Evolutionary conservation across 2,888 invertebrate genomes (phyloP).

Genomic region (Parthenolecanium corni): DNA sequence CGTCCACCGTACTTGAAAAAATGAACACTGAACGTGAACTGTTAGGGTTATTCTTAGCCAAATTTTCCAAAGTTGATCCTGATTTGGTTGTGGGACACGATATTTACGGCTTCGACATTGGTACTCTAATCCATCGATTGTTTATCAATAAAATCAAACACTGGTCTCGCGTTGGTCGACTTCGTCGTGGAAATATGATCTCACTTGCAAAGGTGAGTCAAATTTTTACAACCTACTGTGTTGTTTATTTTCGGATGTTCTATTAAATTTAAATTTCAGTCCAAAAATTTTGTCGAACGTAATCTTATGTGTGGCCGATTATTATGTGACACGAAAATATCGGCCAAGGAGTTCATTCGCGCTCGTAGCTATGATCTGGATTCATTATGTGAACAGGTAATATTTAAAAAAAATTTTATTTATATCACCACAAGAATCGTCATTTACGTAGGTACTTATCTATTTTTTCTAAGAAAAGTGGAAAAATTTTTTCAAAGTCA

Average conservation of each 20-base stretch:
- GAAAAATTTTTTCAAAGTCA: neutral
- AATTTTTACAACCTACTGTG: neutral
- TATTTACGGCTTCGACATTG: slow-evolving; percentile 76
- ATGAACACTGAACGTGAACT: slow-evolving; percentile 77
- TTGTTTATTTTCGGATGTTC: neutral
- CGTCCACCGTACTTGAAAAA: no score
- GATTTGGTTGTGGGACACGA: slow-evolving; percentile 94
- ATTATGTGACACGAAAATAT: slow-evolving; percentile 80
- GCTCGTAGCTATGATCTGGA: slow-evolving; percentile 86
- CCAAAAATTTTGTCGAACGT: slow-evolving; percentile 36
- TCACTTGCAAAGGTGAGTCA: slow-evolving; percentile 36
- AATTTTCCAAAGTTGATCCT: slow-evolving; percentile 77
- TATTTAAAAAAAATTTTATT: neutral
- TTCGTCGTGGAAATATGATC: slow-evolving; percentile 52
- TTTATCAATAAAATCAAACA: slow-evolving; percentile 57
- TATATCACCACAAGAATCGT: no score
- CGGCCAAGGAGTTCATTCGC: slow-evolving; percentile 86
- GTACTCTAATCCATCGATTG: slow-evolving; percentile 77
- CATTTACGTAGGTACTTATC: no score
- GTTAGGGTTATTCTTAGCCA: slow-evolving; percentile 72
- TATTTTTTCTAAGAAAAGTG: slow-evolving; percentile 2
- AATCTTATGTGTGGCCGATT: slow-evolving; percentile 58
- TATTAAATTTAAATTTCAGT: slow-evolving; percentile 32
- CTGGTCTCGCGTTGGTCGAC: slow-evolving; percentile 81
- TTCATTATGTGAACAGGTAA: slow-evolving; percentile 55